Percentiles rank a stretch among this genome's conserved stretches.
phyloP scores from a whole-genome alignment of 2,888 invertebrate genomes.

The Heliconius cydno region DNA sequence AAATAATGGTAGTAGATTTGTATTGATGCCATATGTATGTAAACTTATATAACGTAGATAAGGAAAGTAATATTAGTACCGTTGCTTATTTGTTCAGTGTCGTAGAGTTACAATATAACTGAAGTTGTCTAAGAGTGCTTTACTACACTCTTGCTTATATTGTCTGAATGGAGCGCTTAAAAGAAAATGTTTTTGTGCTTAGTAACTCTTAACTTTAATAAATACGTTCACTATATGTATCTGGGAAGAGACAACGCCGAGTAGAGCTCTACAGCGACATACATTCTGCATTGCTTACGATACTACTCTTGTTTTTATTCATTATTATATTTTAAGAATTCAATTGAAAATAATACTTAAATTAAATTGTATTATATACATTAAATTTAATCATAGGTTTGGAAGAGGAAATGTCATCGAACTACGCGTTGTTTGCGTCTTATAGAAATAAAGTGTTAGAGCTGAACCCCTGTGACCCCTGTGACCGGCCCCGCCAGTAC shows the following conservation, averaged over 20 bases:
- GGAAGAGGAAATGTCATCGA: background rate
- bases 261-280: too few species aligned
- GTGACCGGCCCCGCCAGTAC: background rate
- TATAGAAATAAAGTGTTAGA: background rate
- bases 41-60: background rate
- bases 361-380: too few species aligned
- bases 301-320: background rate
- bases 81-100: background rate
- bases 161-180: too few species aligned
- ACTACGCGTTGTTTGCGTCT: background rate
- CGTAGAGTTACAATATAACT: background rate
- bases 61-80: background rate
- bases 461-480: background rate
- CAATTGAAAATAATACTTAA: background rate
- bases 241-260: too few species aligned
- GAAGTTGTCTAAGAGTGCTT: too few species aligned
- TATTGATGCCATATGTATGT: too few species aligned
- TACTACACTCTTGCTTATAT: too few species aligned
- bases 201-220: background rate
- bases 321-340: background rate
- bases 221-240: too few species aligned
- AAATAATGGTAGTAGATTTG: background rate
- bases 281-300: background rate
- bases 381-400: background rate
- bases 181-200: background rate